Conservation (phyloP, 2,888 invertebrate genomes). For the Amiota minor region DNA sequence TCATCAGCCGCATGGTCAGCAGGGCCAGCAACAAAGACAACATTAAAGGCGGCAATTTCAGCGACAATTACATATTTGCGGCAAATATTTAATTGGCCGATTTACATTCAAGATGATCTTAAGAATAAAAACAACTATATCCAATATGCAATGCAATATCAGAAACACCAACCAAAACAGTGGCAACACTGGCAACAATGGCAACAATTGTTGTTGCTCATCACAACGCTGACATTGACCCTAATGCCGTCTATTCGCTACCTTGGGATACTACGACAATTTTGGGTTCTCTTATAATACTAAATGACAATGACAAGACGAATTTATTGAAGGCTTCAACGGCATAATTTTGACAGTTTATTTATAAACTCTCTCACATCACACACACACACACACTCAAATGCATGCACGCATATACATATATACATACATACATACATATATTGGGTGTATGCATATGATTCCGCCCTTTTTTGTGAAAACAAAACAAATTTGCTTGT, state of each 20-base stretch:
- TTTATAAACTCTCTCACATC: not conserved
- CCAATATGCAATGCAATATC: not conserved
- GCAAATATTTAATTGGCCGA: not conserved
- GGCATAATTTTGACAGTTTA: not conserved
- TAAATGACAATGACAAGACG: not conserved
- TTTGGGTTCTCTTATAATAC: constrained; percentile 70
- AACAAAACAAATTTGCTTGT: too few species aligned
- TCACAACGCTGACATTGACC: not conserved
- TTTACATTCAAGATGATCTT: too few species aligned
- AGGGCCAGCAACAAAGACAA: constrained; percentile 46
- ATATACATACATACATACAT: not conserved
- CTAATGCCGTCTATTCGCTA: constrained; percentile 61
- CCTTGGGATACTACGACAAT: constrained; percentile 40
- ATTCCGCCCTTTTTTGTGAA: too few species aligned
- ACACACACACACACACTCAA: constrained; percentile 30
- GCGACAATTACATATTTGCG: constrained; percentile 3
- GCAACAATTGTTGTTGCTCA: constrained; percentile 61
- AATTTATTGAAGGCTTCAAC: too few species aligned
- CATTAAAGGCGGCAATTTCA: constrained; percentile 39
- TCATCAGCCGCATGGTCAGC: constrained; percentile 45
- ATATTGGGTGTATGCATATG: too few species aligned
- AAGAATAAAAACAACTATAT: constrained; percentile 20
- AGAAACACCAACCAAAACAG: constrained; percentile 20
- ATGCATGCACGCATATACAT: constrained; percentile 17
- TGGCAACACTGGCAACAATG: constrained; percentile 40